phyloP scores from a whole-genome alignment of 2,113 vertebrate genomes.

The human region DNA sequence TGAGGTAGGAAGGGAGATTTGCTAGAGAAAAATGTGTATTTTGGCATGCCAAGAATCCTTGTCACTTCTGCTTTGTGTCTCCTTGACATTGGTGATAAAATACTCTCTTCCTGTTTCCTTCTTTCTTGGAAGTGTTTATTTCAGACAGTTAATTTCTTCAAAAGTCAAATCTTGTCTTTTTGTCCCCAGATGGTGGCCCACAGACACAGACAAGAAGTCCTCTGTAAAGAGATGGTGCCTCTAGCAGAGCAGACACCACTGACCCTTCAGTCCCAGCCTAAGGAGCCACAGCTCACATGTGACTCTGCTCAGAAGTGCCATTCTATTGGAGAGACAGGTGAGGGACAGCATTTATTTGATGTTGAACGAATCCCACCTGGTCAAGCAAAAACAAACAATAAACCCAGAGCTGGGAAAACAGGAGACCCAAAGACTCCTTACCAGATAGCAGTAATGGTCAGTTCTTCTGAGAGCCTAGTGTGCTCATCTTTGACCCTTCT shows the following conservation, averaged over 20 bases:
- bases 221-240: neutral
- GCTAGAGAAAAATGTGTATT: neutral
- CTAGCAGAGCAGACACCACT: neutral
- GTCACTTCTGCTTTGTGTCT: neutral
- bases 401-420: neutral
- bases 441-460: neutral
- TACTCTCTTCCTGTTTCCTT: neutral
- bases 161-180: conserved; percentile 14
- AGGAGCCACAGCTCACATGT: neutral
- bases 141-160: neutral
- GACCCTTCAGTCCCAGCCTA: neutral
- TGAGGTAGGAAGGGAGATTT: conserved; percentile 19
- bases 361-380: neutral
- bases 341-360: neutral
- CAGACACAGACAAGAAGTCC: neutral
- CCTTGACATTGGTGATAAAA: neutral
- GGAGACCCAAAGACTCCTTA: neutral
- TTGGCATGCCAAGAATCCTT: neutral
- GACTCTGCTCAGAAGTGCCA: neutral
- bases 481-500: neutral
- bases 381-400: neutral
- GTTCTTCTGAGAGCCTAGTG: neutral
- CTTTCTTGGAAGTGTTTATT: neutral
- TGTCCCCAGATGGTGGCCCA: neutral
- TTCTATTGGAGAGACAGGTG: neutral